These are phyloP conservation scores for Actinia equina DNA, from an alignment of 64 coral and sea anemone genomes.

Conservation along the genomic window DNA sequence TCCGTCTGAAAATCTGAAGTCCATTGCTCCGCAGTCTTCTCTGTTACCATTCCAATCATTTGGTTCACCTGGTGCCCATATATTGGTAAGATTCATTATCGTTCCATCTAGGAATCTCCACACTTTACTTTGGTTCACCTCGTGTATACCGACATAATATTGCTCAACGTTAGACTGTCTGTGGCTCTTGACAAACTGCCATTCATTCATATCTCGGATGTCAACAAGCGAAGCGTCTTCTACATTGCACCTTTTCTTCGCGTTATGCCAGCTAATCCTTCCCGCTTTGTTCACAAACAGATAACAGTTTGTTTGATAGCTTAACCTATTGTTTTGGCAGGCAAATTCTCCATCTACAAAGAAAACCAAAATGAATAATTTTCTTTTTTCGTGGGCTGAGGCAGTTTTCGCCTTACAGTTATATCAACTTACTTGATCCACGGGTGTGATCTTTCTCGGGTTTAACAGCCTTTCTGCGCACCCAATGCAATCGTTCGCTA, in stretches of 20 bases:
- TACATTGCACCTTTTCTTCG: background rate
- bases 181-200: background rate
- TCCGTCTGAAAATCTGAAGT: constrained; percentile 13
- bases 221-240: background rate
- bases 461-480: background rate
- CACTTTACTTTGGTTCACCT: background rate
- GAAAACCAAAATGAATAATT: background rate
- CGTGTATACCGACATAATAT: background rate
- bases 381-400: too few relatives aligned
- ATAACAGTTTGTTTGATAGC: constrained; percentile 3
- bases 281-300: background rate
- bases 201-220: constrained; percentile 10
- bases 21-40: constrained; percentile 27
- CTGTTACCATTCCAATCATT: constrained; percentile 23
- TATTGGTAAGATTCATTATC: constrained; percentile 2
- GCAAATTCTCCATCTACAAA: background rate
- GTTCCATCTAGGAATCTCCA: constrained; percentile 20
- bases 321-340: background rate
- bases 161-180: constrained; percentile 7
- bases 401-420: too few relatives aligned
- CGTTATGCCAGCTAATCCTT: background rate
- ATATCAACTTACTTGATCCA: background rate
- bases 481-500: background rate
- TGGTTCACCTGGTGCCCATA: constrained; percentile 13
- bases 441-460: background rate